Evolutionary conservation across 2,888 invertebrate species (phyloP).

Genomic region (Odontocerum albicorne): DNA sequence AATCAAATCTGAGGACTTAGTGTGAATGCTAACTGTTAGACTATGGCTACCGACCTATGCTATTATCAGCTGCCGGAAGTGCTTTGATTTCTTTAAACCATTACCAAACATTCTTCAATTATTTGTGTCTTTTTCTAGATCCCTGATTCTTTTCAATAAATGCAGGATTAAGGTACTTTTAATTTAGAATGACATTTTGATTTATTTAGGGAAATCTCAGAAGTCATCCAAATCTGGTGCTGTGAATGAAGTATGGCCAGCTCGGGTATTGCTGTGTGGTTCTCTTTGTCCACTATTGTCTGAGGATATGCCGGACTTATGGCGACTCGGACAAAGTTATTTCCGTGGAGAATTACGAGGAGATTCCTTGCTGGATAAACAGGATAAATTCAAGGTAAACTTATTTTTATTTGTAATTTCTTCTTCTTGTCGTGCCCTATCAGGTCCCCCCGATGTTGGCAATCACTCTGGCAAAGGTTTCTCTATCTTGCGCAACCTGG

Average conservation of each 20-base stretch:
- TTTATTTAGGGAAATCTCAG: conserved; percentile 23
- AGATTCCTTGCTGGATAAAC: conserved; percentile 70
- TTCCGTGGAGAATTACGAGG: conserved; percentile 85
- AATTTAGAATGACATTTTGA: neutral
- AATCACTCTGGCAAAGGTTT: too few relatives aligned
- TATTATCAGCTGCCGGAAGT: too few relatives aligned
- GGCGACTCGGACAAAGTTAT: conserved; percentile 94
- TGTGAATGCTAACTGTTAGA: too few relatives aligned
- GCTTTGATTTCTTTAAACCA: too few relatives aligned
- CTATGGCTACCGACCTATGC: too few relatives aligned
- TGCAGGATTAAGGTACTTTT: too few relatives aligned
- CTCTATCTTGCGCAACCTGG: too few relatives aligned
- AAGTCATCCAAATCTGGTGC: conserved; percentile 17
- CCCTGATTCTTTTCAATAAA: neutral
- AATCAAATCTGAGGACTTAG: too few relatives aligned
- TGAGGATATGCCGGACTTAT: conserved; percentile 79
- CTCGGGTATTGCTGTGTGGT: conserved; percentile 46
- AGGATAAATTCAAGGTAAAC: conserved; percentile 73
- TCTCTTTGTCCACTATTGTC: conserved; percentile 51
- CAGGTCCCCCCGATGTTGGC: too few relatives aligned
- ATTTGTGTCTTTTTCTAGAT: neutral
- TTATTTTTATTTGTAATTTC: too few relatives aligned
- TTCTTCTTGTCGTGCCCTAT: too few relatives aligned
- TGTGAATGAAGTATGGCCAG: conserved; percentile 26
- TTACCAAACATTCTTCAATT: too few relatives aligned